A percentile compares a stretch with the other conserved stretches of the same genome.
Conservation (phyloP, 2,888 invertebrate genomes). For the Lasioglossum zephyrum region DNA sequence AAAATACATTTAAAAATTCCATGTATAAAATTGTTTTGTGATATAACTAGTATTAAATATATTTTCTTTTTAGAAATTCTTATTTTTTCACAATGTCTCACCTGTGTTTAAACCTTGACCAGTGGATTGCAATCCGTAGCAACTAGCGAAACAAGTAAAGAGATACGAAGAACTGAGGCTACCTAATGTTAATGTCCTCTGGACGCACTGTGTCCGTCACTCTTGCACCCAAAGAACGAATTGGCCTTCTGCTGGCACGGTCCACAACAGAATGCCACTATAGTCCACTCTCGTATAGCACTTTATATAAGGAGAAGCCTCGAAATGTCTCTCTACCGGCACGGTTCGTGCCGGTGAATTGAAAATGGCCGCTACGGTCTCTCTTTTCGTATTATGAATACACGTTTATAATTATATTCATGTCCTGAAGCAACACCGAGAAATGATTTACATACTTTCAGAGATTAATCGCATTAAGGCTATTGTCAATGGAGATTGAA, state of each 20-base stretch:
- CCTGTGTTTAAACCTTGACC: constrained; percentile 2
- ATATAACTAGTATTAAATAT: no score
- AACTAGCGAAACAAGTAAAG: constrained; percentile 9
- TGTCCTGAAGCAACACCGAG: not conserved
- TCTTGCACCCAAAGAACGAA: constrained; percentile 36
- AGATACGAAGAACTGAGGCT: constrained; percentile 16
- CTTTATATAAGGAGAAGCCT: constrained; percentile 69
- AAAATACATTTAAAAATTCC: no score
- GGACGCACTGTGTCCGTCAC: constrained; percentile 56
- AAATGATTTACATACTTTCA: not conserved
- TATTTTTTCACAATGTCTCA: not conserved
- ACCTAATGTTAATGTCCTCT: not conserved
- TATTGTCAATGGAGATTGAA: not conserved
- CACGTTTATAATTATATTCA: not conserved
- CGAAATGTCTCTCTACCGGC: not conserved
- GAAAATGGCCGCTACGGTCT: not conserved
- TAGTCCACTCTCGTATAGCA: constrained; percentile 64
- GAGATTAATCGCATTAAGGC: not conserved
- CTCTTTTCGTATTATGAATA: constrained; percentile 3
- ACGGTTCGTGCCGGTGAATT: not conserved
- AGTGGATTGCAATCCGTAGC: not conserved
- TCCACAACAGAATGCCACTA: constrained; percentile 77
- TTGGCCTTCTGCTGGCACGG: constrained; percentile 73
- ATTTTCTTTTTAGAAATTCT: not conserved
- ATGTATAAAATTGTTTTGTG: no score